Conservation (phyloP, 1,140 invertebrate genomes). For the Paraescarpia echinospica region DNA sequence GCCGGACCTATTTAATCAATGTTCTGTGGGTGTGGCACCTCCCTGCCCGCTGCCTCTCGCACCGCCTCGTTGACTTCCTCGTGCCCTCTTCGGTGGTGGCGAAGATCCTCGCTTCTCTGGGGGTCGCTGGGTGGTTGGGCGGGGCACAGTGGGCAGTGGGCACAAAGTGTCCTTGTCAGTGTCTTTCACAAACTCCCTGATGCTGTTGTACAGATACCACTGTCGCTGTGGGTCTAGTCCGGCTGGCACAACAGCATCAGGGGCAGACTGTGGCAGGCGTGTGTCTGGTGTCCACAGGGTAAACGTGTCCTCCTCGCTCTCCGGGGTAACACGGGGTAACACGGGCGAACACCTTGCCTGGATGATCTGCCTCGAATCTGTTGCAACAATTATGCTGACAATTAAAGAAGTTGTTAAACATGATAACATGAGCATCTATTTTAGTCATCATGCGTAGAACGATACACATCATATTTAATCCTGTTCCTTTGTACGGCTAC, state of each 20-base stretch:
- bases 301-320: neutral
- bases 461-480: no score
- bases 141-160: neutral
- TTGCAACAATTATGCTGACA: neutral
- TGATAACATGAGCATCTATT: neutral
- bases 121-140: neutral
- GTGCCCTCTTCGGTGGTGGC: neutral
- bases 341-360: conserved; percentile 12
- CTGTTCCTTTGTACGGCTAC: no score
- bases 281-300: neutral
- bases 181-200: conserved; percentile 17
- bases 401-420: neutral
- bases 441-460: no score
- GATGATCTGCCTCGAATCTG: conserved; percentile 13
- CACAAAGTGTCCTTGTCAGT: conserved; percentile 21
- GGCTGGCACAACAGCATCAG: conserved; percentile 6
- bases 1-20: no score
- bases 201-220: conserved; percentile 17
- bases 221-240: conserved; percentile 14
- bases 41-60: neutral
- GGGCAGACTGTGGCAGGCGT: neutral
- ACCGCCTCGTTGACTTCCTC: neutral
- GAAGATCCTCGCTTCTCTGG: neutral
- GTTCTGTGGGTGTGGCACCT: no score
- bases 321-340: no score